Base-by-base conservation (phyloP, 2,113 vertebrate species). In the Heterochromis multidens region DNA sequence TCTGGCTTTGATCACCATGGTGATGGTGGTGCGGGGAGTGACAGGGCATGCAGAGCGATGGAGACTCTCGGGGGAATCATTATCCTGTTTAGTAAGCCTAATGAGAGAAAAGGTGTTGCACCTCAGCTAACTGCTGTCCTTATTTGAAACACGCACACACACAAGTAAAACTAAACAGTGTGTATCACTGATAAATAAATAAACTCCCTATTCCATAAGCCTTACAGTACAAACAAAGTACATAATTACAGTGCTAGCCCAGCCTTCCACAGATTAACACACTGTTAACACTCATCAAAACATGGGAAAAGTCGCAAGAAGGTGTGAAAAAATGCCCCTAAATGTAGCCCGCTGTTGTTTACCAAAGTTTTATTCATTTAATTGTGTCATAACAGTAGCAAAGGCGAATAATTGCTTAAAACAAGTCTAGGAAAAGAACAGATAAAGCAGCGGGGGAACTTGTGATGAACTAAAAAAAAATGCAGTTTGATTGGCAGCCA, bases 21-120 rank as follows among this genome's bases (percentile, higher is more conserved):
- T 78, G 86, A 93, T 87, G 91, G 88, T 60, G 80, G 87, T 81
- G 88, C 83, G 74, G 91, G 93, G 91, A 94, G 92, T 93, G 92
- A 94, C 91, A 74, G 94, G 93, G 91, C 92, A 92, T 91, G 88
- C 76, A 33, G 88, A 91, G 86, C 72, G 63, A 80, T n/a, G 81
- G 92, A 89, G 80, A 60, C 77, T 92, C 95, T 92, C 93, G 1
- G 70, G 94, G 93, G 96, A 95, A 92, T 95, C 93, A 95, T 95
- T 96, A 95, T 95, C 91, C 87, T 93, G 93, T 95, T 96, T 95
- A 96, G 92, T 87, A 81, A 86, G 87, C 91, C 93, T 96, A 96
- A 96, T 96, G 95, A 96, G 92, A 92, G 91, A 92, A 93, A 93
- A 94, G 93, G 91, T 92, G 90, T 82, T 83, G 92, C 87, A 88